Percentiles rank a stretch among this genome's conserved stretches.
phyloP scores from a whole-genome alignment of 2,888 invertebrate genomes.

The Pimpla rufipes region DNA sequence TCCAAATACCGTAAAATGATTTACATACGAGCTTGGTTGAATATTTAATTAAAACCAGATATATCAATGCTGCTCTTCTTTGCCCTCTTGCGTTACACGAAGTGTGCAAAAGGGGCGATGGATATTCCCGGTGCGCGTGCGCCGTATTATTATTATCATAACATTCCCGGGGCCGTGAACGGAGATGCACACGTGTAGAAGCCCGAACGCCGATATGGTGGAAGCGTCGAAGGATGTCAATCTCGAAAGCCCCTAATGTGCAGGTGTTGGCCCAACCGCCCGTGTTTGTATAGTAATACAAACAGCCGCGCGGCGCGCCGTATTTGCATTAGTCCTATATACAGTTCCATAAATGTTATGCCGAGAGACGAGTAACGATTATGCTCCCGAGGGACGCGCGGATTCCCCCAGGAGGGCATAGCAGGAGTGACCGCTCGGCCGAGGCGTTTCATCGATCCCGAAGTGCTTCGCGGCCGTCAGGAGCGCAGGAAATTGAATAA shows the following conservation, averaged over 20 bases:
- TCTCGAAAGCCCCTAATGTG: constrained; percentile 11
- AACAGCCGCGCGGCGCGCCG: neutral
- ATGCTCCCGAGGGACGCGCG: neutral
- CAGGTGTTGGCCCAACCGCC: constrained; percentile 1
- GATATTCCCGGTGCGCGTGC: neutral
- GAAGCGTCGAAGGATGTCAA: constrained; percentile 27
- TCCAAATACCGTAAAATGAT: no score
- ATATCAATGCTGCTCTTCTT: neutral
- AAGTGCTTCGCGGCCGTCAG: constrained; percentile 8
- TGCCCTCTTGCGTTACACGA: neutral
- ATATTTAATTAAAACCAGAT: no score
- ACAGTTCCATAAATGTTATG: neutral
- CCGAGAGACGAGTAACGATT: constrained; percentile 30
- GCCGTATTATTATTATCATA: neutral
- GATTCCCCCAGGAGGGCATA: neutral
- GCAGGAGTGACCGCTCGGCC: neutral
- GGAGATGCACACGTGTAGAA: neutral
- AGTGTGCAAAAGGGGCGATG: neutral
- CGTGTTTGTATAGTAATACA: neutral
- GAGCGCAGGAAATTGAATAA: constrained; percentile 25
- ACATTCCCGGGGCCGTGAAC: neutral
- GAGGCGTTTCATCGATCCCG: constrained; percentile 29
- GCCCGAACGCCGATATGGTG: neutral
- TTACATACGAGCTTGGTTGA: no score
- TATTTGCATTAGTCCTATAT: neutral